A percentile compares a stretch with the other conserved stretches of the same genome.
Conservation (phyloP, 2,797 vertebrate genomes). For the Rallus crepitans region DNA sequence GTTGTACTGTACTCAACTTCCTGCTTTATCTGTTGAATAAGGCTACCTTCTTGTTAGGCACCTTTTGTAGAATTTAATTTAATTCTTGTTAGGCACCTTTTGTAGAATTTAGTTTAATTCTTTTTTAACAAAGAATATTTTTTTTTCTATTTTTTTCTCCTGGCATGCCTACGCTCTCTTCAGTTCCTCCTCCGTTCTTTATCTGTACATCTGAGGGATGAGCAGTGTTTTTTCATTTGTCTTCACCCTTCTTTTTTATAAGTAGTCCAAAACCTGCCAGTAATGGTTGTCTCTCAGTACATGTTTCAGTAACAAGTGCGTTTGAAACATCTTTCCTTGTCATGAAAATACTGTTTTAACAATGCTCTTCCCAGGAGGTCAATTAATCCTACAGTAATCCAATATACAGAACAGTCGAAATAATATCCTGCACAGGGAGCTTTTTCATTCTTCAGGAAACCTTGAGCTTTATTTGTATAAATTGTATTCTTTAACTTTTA, state of each 20-base stretch:
- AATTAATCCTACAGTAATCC: background rate
- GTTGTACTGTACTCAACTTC: background rate
- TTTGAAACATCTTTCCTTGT: background rate
- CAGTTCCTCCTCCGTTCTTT: background rate
- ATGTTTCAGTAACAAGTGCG: background rate
- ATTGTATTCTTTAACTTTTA: background rate
- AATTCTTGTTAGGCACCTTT: background rate
- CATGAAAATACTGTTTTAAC: background rate
- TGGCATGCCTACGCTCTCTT: background rate
- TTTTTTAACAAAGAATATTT: background rate
- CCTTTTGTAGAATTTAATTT: background rate
- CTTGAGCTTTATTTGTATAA: background rate
- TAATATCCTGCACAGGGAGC: background rate
- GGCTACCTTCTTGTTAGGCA: background rate
- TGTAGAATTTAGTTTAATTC: background rate
- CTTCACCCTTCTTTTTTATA: background rate
- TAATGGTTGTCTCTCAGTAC: background rate
- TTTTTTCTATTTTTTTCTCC: background rate
- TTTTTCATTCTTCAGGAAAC: background rate
- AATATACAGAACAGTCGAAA: background rate
- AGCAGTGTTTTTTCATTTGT: background rate
- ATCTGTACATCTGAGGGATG: background rate
- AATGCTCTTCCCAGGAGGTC: background rate
- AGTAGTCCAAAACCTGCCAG: background rate
- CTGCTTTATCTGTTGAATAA: background rate